Percentiles rank a stretch among this genome's conserved stretches.
Conservation (phyloP, 2,113 vertebrate genomes). For the Gnathonemus longibarbis region DNA sequence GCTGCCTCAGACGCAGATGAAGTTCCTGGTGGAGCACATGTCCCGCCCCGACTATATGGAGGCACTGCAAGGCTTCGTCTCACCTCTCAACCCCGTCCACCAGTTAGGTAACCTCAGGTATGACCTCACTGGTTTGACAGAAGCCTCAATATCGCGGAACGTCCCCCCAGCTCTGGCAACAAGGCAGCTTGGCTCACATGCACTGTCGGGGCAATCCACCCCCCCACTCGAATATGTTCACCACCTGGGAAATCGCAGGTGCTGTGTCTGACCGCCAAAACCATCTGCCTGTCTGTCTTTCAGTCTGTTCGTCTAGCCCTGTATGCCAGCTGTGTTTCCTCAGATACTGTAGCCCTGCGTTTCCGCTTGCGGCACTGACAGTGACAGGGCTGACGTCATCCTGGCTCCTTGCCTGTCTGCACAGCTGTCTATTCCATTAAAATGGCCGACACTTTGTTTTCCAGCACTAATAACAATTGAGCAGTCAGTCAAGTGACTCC, state of each 20-base stretch:
- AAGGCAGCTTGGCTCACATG: neutral
- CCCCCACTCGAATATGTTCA: neutral
- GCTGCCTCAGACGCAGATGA: conserved; percentile 65
- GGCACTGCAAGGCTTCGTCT: conserved; percentile 66
- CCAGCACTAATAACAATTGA: neutral
- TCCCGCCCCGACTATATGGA: conserved; percentile 70
- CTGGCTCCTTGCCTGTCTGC: neutral
- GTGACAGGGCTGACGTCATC: neutral
- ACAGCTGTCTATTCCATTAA: conserved; percentile 4
- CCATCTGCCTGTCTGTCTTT: conserved; percentile 8
- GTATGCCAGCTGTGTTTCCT: conserved; percentile 36
- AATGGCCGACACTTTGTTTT: neutral
- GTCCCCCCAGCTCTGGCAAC: neutral
- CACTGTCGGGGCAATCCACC: neutral
- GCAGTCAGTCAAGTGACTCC: neutral
- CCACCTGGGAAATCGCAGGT: neutral
- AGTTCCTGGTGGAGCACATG: conserved; percentile 73
- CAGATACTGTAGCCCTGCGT: conserved; percentile 9
- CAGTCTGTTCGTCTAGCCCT: conserved; percentile 27
- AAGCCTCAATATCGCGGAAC: neutral
- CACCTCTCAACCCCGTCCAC: conserved; percentile 67
- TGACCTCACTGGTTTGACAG: neutral
- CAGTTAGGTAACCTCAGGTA: conserved; percentile 67
- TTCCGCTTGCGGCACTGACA: neutral
- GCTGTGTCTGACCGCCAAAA: neutral